Conservation (phyloP, 2,888 invertebrate genomes). For the Ecliptopera silaceata region DNA sequence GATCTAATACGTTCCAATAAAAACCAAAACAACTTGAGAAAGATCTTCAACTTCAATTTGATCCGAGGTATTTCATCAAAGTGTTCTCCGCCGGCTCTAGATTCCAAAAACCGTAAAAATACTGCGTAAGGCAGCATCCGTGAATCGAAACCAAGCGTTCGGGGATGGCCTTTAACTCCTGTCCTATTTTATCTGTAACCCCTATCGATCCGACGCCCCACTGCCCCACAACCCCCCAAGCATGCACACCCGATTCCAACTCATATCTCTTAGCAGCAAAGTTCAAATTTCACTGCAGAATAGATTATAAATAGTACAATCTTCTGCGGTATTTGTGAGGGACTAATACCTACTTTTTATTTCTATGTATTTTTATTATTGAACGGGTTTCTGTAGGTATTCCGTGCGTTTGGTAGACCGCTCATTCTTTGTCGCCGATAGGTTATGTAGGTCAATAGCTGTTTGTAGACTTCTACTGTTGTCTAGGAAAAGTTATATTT, state of each 20-base stretch:
- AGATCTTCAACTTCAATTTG: background rate
- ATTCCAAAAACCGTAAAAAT: background rate
- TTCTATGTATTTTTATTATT: slow-evolving; percentile 39
- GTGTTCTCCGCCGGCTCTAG: background rate
- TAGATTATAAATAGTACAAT: slow-evolving; percentile 60
- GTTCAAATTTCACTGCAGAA: slow-evolving; percentile 49
- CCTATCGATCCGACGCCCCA: slow-evolving; percentile 78
- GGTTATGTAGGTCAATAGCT: no score
- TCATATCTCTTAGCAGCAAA: slow-evolving; percentile 50
- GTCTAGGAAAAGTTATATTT: no score
- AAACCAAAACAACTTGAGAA: background rate
- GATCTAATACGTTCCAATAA: background rate
- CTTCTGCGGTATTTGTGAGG: slow-evolving; percentile 51
- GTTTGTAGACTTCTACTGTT: no score
- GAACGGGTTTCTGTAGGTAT: slow-evolving; percentile 20
- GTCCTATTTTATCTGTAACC: slow-evolving; percentile 78
- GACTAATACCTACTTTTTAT: slow-evolving; percentile 23
- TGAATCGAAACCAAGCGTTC: slow-evolving; percentile 70
- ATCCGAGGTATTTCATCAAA: background rate
- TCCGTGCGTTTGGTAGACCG: background rate
- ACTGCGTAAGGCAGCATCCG: slow-evolving; percentile 41
- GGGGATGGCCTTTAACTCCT: slow-evolving; percentile 61
- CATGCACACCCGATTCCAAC: slow-evolving; percentile 52
- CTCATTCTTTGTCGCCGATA: no score
- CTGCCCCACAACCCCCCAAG: slow-evolving; percentile 70